Conservation (phyloP, 2,888 invertebrate genomes). For the Yponomeuta plumbellus region DNA sequence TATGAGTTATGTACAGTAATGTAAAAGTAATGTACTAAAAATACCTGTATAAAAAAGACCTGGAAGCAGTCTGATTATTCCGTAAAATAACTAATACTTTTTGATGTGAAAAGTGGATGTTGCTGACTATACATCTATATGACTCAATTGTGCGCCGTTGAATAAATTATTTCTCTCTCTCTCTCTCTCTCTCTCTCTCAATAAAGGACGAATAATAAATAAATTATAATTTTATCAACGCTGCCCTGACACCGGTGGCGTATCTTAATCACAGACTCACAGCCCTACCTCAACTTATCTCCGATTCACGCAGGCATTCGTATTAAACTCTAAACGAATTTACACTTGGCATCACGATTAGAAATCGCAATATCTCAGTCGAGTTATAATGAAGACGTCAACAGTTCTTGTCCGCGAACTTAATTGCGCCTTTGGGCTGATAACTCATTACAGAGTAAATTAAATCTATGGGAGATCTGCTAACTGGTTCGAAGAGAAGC, state of each 20-base stretch:
- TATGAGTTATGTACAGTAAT: too few relatives aligned
- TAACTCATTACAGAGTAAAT: constrained; percentile 5
- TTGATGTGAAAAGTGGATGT: too few relatives aligned
- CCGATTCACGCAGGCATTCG: not conserved
- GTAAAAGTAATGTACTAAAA: too few relatives aligned
- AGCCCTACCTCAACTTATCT: not conserved
- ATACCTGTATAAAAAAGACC: too few relatives aligned
- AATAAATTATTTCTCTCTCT: too few relatives aligned
- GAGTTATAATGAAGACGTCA: constrained; percentile 7
- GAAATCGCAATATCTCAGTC: constrained; percentile 24
- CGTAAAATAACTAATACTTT: too few relatives aligned
- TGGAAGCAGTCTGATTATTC: too few relatives aligned
- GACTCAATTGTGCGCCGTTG: too few relatives aligned
- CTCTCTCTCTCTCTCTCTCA: too few relatives aligned
- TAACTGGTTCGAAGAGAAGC: constrained; percentile 5
- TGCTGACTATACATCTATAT: too few relatives aligned
- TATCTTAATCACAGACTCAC: not conserved
- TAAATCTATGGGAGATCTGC: constrained; percentile 7
- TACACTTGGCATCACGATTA: constrained; percentile 16
- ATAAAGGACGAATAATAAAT: not conserved
- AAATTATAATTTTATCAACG: not conserved
- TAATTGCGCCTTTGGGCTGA: constrained; percentile 25
- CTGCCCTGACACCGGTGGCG: not conserved
- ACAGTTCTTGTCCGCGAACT: constrained; percentile 2
- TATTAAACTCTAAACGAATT: constrained; percentile 5